Base-by-base conservation (phyloP, 2,888 invertebrate genomes). In the Myathropa florea region DNA sequence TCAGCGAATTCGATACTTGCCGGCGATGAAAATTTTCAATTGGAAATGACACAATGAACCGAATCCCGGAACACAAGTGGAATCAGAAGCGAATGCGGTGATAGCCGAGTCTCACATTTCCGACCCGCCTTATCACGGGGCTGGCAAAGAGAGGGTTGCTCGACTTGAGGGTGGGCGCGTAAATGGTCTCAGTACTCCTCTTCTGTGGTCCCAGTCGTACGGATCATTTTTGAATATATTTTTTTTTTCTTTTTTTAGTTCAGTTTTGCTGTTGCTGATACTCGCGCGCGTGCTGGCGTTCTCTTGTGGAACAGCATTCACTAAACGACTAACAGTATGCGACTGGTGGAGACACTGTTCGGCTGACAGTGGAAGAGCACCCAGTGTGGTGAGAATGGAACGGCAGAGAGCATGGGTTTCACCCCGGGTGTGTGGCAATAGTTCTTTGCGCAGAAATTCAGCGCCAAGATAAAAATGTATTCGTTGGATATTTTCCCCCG, bases 271-370 rank as follows among this genome's bases (percentile, higher is more conserved):
- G 53, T 72, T 80, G 59, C 36, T 73, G 26, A 59, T 82, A 72
- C 73, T 82, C 85, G 85, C 84, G 84, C 85, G 85, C 86, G 86
- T 86, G 78, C 86, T 86, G 65, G 65, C 83, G 86, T 86, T 83
- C 86, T 79, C 60, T 71, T 78, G 28, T 59, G 64, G 86, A 86
- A 86, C 83, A 82, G 78, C 86, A 86, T 83, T 86, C 83, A 86
- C 86, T 75, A 78, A 79, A 83, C 83, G 86, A 83, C 86, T 86
- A 73, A 83, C 86, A 79, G 84, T 75, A 83, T 86, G 83, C 86
- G 82, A 86, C 86, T 86, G 86, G 75, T 53, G 75, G 12, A 23
- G 60, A 24, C 39, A 61, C 57, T 79, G 61, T 63, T 53, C 55
- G 33, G 53, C 24, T 65, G 60, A 33, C 30, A 53, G 75, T 71